Conservation (phyloP, 2,888 invertebrate species). For the Aphodius granarius region DNA sequence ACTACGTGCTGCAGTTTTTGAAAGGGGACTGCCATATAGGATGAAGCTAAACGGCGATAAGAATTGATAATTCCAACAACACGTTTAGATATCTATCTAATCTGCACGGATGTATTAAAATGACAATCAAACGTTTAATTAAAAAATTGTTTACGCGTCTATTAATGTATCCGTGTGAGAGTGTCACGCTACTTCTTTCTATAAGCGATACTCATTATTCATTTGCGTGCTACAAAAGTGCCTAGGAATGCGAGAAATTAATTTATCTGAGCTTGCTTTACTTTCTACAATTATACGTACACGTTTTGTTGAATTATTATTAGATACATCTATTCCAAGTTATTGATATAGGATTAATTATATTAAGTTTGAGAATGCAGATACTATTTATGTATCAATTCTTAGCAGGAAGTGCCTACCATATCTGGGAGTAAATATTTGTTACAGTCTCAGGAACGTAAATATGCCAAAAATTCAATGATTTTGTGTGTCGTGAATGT, state of each 20-base stretch:
- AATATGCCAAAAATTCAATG: no score
- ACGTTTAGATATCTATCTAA: background rate
- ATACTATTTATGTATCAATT: no score
- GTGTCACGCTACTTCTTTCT: background rate
- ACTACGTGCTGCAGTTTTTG: background rate
- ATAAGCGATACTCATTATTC: background rate
- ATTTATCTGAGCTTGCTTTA: background rate
- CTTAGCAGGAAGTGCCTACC: no score
- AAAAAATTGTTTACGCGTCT: background rate
- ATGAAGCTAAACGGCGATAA: background rate
- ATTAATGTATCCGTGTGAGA: background rate
- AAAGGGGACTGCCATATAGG: background rate
- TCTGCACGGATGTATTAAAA: background rate
- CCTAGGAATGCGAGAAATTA: background rate
- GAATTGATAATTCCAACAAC: background rate
- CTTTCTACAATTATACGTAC: background rate
- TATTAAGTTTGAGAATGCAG: no score
- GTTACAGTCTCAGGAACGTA: no score
- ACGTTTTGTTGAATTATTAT: background rate
- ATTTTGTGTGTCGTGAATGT: no score
- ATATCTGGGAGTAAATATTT: no score
- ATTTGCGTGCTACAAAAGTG: background rate
- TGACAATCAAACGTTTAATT: background rate
- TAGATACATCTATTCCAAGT: no score
- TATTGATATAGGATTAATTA: no score